Evolutionary conservation across 2,888 invertebrate species (phyloP).

Genomic region (Eupithecia tripunctaria): DNA sequence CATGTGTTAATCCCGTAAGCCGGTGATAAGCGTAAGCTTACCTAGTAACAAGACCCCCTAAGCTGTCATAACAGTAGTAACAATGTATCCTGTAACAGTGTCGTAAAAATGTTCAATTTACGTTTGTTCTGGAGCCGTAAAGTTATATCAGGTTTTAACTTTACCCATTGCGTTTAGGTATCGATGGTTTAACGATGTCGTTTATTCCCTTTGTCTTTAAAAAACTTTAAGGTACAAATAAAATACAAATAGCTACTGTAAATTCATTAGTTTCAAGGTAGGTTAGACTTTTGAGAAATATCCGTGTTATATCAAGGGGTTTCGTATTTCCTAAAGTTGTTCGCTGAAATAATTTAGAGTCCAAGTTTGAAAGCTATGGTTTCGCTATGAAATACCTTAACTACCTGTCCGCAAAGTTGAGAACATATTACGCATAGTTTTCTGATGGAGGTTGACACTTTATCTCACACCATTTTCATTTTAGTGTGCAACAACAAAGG

Average conservation of each 20-base stretch:
- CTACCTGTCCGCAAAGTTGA: conserved; percentile 21
- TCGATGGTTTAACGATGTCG: conserved; percentile 14
- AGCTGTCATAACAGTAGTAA: conserved; percentile 40
- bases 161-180: conserved; percentile 14
- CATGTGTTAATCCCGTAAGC: conserved; percentile 21
- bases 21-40: conserved; percentile 19
- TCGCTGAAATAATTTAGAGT: conserved; percentile 15
- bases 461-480: conserved; percentile 30
- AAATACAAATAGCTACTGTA: not conserved
- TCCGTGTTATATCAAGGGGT: not conserved
- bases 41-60: conserved; percentile 21
- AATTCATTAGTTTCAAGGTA: not conserved
- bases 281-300: not conserved
- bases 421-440: conserved; percentile 28
- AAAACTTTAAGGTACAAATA: conserved; percentile 3
- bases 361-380: conserved; percentile 20
- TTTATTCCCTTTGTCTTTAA: not conserved
- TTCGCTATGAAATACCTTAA: conserved; percentile 16
- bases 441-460: conserved; percentile 37
- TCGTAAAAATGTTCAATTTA: conserved; percentile 52
- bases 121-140: conserved; percentile 41
- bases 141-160: conserved; percentile 17
- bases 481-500: conserved; percentile 12
- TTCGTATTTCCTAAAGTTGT: conserved; percentile 1
- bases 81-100: conserved; percentile 40